Percentiles rank a stretch among this genome's conserved stretches.
These are phyloP conservation scores for Sigmodon hispidus DNA, from an alignment of 2,113 vertebrate genomes.

Conservation along the genomic window DNA sequence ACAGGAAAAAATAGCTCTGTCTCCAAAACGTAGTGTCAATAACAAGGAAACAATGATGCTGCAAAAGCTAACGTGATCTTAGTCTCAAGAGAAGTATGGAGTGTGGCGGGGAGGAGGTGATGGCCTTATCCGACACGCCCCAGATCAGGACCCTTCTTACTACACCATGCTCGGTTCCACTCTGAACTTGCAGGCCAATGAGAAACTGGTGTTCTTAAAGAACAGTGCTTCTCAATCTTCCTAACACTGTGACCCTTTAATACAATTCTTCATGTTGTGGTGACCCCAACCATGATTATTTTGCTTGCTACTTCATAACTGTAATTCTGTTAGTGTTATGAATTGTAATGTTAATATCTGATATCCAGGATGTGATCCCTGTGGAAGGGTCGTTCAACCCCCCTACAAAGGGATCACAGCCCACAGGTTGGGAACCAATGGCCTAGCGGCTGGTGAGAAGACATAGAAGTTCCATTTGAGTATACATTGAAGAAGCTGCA, in stretches of 20 bases:
- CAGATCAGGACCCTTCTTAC: neutral
- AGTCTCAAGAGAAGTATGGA: neutral
- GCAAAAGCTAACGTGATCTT: neutral
- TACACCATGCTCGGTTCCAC: neutral
- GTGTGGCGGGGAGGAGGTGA: neutral
- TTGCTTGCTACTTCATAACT: neutral
- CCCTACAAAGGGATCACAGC: neutral
- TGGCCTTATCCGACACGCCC: neutral
- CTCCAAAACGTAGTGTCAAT: neutral
- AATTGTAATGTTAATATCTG: no score
- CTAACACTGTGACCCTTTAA: neutral
- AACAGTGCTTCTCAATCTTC: neutral
- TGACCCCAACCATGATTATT: neutral
- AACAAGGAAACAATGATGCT: neutral
- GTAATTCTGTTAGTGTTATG: neutral
- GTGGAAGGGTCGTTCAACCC: no score
- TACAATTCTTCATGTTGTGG: neutral
- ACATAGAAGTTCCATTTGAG: neutral
- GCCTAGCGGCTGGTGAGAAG: neutral
- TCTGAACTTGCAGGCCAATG: neutral
- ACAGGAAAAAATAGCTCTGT: neutral
- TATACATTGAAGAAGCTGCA: neutral
- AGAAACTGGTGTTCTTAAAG: neutral
- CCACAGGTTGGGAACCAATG: neutral
- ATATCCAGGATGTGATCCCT: no score